Evolutionary conservation across 2,113 vertebrate species (phyloP), one percentile per base, ranked within the genome.

Genomic region (Chaetura pelagica): DNA sequence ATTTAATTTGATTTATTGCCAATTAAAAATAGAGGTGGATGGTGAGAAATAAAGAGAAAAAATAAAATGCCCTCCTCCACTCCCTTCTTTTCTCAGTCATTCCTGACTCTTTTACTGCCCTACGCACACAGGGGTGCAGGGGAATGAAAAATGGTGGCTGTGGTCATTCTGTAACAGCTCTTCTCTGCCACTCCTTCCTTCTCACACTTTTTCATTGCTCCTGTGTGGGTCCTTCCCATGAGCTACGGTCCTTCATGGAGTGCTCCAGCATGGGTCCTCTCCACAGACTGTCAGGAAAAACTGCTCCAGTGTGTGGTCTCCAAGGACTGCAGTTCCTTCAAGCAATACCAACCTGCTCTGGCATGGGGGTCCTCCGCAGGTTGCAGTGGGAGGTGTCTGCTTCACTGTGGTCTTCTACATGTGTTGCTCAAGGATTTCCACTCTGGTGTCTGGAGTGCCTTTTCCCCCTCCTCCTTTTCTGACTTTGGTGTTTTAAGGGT

Each of bases 51-150:
- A 35, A 52, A 40, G 79, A 44, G 35, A 38, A 27, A 52, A 84
- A 40, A 1, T 34, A 34, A 21, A 67, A 16, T 5, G 15, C 9
- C 3, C 6, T 54, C 20, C 48, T 23, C 7, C 15, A 21, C 2
- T 3, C 6, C 24, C 24, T 75, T 10, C 35, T 68, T 49, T 66
- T 59, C 11, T 8, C 34, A 17, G 30, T 92, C 23, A 4, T 78
- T 64, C 13, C 54, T 49, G 15, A 26, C 23, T 59, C 10, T 67
- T 48, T 11, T 26, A 15, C 3, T 8, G 38, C 7, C 21, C 4
- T 12, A 15, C 4, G 1, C 1, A 3, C 7, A 2, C 26, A n/a
- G 49, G 1, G 0, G 20, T 52, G 27, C 15, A 52, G 29, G 40
- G 12, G 2, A 3, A 12, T 49, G 15, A 13, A 16, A 20, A 69